These are phyloP conservation scores for Andricus grossulariae DNA, from an alignment of 1,140 invertebrate genomes.

Conservation along the genomic window DNA sequence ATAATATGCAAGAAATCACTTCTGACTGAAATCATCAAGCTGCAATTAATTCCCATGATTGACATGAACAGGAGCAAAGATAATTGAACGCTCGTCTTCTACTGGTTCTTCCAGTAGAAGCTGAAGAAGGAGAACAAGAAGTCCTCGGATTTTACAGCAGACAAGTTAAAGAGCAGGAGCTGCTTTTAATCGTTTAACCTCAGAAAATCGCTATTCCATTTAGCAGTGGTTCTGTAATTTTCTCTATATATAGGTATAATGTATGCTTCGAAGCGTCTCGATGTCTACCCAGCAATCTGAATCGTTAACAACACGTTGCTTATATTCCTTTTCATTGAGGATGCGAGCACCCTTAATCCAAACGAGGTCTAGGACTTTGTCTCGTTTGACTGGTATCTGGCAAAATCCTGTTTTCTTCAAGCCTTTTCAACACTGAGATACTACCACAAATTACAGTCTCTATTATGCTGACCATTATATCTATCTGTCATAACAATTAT, in stretches of 20 bases:
- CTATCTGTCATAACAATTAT: too few relatives aligned
- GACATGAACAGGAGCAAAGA: slow-evolving; percentile 55
- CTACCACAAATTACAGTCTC: too few relatives aligned
- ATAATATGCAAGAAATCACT: neutral
- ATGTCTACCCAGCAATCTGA: slow-evolving; percentile 17
- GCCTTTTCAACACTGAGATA: neutral
- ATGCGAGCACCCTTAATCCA: slow-evolving; percentile 21
- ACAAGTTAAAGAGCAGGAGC: slow-evolving; percentile 12
- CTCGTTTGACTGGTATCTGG: slow-evolving; percentile 15
- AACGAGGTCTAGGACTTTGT: slow-evolving; percentile 1
- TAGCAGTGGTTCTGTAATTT: slow-evolving; percentile 22
- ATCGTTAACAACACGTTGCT: slow-evolving; percentile 10
- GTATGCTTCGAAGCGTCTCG: slow-evolving; percentile 11
- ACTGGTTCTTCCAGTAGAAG: neutral
- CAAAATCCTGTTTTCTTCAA: neutral
- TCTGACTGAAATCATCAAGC: slow-evolving; percentile 42
- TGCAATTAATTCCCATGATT: slow-evolving; percentile 45
- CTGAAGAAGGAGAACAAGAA: neutral
- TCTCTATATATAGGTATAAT: slow-evolving; percentile 17
- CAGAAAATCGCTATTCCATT: slow-evolving; percentile 15
- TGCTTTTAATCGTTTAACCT: slow-evolving; percentile 19
- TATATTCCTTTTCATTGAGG: slow-evolving; percentile 12
- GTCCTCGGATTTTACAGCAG: slow-evolving; percentile 8
- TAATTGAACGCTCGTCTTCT: slow-evolving; percentile 55
- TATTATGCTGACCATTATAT: too few relatives aligned